Evolutionary conservation across 2,113 vertebrate genomes (phyloP).

Genomic region (Chaenocephalus aceratus): DNA sequence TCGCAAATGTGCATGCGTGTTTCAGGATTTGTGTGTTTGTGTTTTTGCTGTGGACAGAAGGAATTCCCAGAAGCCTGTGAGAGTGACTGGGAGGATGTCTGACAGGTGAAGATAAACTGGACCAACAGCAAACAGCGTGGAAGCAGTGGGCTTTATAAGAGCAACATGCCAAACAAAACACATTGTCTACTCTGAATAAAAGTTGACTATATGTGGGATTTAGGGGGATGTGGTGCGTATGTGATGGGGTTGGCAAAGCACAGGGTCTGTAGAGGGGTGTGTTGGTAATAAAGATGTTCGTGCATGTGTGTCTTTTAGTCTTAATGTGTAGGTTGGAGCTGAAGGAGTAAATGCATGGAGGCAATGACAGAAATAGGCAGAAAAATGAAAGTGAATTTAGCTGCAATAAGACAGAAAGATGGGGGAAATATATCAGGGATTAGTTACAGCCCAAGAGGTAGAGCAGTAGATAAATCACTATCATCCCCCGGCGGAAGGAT

Average conservation of each 20-base stretch:
- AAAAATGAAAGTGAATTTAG: conserved; percentile 40
- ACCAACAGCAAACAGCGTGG: conserved; percentile 27
- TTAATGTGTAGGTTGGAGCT: conserved; percentile 25
- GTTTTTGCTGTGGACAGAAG: conserved; percentile 35
- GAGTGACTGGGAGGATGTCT: conserved; percentile 56
- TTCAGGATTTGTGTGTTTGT: conserved; percentile 30
- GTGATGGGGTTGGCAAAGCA: conserved; percentile 17
- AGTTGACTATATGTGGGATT: conserved; percentile 11
- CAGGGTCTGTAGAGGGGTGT: neutral
- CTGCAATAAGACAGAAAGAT: conserved; percentile 46
- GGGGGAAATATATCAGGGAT: conserved; percentile 29
- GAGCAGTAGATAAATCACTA: conserved; percentile 49
- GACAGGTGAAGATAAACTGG: conserved; percentile 69
- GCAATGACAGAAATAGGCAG: neutral
- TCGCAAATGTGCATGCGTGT: neutral
- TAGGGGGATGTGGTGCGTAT: neutral
- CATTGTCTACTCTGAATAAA: conserved; percentile 48
- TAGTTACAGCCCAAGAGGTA: conserved; percentile 40
- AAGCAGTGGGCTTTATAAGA: conserved; percentile 17
- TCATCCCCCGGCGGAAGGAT: conserved; percentile 14
- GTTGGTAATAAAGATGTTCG: conserved; percentile 2
- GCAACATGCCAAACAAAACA: conserved; percentile 24
- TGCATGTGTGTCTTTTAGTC: conserved; percentile 16
- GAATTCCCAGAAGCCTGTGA: conserved; percentile 49
- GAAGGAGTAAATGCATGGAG: neutral